Conservation (phyloP, 2,113 vertebrate genomes). For the Numenius arquata region DNA sequence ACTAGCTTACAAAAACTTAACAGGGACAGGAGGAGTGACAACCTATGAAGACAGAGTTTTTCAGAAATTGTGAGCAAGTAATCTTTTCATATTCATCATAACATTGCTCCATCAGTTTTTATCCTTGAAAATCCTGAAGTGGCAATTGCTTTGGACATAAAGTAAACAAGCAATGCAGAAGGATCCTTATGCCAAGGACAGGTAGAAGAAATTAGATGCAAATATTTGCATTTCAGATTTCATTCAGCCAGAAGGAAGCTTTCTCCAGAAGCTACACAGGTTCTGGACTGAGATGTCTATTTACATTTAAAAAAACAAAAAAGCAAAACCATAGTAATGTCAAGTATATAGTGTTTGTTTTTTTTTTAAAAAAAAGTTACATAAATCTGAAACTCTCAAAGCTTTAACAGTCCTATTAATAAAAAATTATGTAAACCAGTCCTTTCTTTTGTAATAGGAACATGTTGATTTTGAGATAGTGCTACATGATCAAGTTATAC, state of each 20-base stretch:
- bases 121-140: constrained; percentile 29
- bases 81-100: neutral
- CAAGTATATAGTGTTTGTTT: neutral
- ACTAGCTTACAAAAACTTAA: neutral
- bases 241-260: neutral
- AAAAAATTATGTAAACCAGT: neutral
- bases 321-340: neutral
- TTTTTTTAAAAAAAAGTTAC: neutral
- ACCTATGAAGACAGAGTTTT: neutral
- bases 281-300: neutral
- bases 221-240: constrained; percentile 39
- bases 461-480: neutral
- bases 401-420: neutral
- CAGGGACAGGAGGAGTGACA: neutral
- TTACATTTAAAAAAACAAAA: neutral
- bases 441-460: neutral
- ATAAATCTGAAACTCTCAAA: neutral
- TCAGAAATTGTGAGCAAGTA: neutral
- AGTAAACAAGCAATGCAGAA: neutral
- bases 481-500: neutral
- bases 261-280: neutral
- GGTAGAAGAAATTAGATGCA: constrained; percentile 15
- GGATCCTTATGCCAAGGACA: constrained; percentile 4
- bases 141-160: constrained; percentile 17
- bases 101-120: neutral